Conservation (phyloP, 2,797 vertebrate species). For the Capromys pilorides region DNA sequence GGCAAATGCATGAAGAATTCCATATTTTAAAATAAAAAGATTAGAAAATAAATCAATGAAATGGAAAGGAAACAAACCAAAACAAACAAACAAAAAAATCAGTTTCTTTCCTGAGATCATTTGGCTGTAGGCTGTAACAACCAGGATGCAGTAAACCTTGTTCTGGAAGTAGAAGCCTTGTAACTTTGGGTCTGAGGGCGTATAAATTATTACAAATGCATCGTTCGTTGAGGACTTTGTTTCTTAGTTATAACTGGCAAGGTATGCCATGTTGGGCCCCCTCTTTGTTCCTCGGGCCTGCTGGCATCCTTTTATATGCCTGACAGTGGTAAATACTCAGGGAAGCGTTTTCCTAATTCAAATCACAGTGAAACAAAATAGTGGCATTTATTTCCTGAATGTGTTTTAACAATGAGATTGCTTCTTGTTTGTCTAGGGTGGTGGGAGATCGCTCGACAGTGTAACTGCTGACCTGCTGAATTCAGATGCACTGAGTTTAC, state of each 20-base stretch:
- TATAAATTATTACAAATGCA: neutral
- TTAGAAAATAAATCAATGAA: too few species aligned
- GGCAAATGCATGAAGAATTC: too few species aligned
- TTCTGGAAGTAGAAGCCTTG: neutral
- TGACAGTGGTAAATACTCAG: neutral
- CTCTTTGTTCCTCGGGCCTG: neutral
- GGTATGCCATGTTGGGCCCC: neutral
- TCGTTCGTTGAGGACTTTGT: neutral
- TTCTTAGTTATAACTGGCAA: neutral
- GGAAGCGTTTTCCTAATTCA: neutral
- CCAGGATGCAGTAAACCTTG: neutral
- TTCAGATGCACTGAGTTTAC: neutral
- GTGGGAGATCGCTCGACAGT: neutral
- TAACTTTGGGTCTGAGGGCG: neutral
- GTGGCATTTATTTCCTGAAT: slow-evolving; percentile 13
- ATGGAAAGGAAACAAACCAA: too few species aligned
- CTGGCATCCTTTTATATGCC: neutral
- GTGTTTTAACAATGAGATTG: neutral
- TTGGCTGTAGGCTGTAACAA: neutral
- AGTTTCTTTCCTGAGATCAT: neutral
- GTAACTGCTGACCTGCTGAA: neutral
- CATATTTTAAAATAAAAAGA: too few species aligned
- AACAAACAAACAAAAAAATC: too few species aligned
- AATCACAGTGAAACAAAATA: slow-evolving; percentile 1
- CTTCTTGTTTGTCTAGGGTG: neutral